Base-by-base conservation (phyloP, 2,888 invertebrate genomes). In the Ramazzottius varieornatus region DNA sequence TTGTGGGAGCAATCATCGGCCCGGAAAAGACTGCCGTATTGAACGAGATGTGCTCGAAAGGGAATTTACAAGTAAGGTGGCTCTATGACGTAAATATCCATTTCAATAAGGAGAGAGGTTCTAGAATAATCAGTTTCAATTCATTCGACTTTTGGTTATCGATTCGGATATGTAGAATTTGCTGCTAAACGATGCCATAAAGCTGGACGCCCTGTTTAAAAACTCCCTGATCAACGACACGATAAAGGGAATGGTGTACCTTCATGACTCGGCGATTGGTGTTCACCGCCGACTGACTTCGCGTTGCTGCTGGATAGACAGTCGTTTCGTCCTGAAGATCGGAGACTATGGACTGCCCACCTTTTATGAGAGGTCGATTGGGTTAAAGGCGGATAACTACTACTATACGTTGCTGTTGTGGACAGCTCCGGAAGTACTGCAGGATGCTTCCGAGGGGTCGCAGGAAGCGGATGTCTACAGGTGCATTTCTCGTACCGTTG, bases 271-370 rank as follows among this genome's bases (percentile, higher is more conserved):
- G 32, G 67, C 69, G 1, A 67, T 71, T 1, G 65, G 68, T 8
- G 66, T 68, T 2, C 73, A 73, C 65, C 73, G 73, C 2, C 67
- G 71, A 1, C 70, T 73, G 33, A 71, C 69, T 33, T 73, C 72
- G 29, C 70, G 71, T 2, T 69, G 70, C 29, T 73, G 73, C 66
- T 69, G 72, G 4, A 71, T 73, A 32, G 73, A 73, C 69, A 71
- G 72, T 65, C 66, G 73, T n/a, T 73, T 73, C 68, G 71, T 72
- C 0, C 70, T 73, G 32, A 73, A 73, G 66, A 68, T 73, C n/a
- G 69, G 72, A 0, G 73, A 72, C 46, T 73, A 70, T 66, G 72
- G 72, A 4, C 67, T 72, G 32, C 65, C 54, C 8, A 54, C 54
- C 16, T 54, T 54, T 29, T 54, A 54, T 29, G 54, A 13, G 4